These are phyloP conservation scores for Serripes groenlandicus DNA, from an alignment of 2,888 invertebrate genomes.

Conservation along the genomic window DNA sequence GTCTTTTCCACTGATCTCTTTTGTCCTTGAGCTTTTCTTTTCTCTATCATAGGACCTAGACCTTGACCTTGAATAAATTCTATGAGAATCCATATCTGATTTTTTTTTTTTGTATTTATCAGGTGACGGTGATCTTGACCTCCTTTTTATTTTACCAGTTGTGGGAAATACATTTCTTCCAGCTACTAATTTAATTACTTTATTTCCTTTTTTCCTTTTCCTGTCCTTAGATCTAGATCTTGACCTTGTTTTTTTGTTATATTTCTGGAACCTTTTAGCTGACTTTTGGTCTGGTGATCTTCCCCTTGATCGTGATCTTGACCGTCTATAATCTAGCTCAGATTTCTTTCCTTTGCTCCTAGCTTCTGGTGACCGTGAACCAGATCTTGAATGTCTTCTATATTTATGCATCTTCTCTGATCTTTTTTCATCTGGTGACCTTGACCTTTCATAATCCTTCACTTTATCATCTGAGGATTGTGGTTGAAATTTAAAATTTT, in stretches of 20 bases:
- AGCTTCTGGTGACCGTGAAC: not conserved
- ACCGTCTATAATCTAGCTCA: not conserved
- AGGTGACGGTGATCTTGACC: conserved; percentile 28
- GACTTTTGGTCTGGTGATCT: not conserved
- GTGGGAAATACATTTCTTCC: not conserved
- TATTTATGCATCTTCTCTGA: conserved; percentile 2
- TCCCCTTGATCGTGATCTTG: conserved; percentile 1
- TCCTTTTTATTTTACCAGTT: conserved; percentile 9
- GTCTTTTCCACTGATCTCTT: not conserved
- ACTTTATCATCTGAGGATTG: not conserved
- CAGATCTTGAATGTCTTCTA: not conserved
- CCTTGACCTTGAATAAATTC: conserved; percentile 2
- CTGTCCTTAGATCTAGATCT: conserved; percentile 6
- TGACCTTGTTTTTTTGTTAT: conserved; percentile 15
- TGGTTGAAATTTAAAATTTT: not conserved
- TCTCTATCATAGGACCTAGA: conserved; percentile 34
- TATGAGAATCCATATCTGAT: not conserved
- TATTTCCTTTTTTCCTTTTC: not conserved
- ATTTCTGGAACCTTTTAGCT: not conserved
- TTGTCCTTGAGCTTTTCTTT: not conserved
- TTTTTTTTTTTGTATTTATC: conserved; percentile 2
- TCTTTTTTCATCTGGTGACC: conserved; percentile 22
- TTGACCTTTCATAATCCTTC: not conserved
- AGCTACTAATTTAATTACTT: not conserved
- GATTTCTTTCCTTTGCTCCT: not conserved